These are phyloP conservation scores for Pseudopodoces humilis DNA, from an alignment of 2,113 vertebrate genomes.

Conservation along the genomic window DNA sequence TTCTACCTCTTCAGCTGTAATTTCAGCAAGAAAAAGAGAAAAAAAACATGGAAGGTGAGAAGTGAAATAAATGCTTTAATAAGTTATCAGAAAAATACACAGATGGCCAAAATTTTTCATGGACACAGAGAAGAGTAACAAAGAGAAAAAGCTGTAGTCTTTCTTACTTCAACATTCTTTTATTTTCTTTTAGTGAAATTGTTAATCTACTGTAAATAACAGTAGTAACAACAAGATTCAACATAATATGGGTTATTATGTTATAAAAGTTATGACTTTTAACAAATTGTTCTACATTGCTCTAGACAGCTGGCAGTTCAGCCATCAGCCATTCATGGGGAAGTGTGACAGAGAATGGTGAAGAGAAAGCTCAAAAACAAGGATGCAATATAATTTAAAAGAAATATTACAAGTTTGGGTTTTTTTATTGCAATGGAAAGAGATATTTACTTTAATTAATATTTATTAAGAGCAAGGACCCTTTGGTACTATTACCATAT, in stretches of 20 bases:
- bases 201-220: neutral
- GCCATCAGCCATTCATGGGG: neutral
- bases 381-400: neutral
- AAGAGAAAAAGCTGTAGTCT: neutral
- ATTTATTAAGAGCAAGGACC: neutral
- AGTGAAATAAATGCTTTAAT: constrained; percentile 26
- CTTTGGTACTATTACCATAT: neutral
- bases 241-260: neutral
- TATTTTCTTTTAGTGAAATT: neutral
- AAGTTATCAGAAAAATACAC: neutral
- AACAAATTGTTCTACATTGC: neutral
- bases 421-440: neutral
- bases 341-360: neutral
- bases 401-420: neutral
- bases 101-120: constrained; percentile 50
- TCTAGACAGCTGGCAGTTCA: neutral
- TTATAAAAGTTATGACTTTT: neutral
- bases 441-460: neutral
- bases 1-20: constrained; percentile 93
- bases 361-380: neutral
- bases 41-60: neutral
- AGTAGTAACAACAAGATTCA: neutral
- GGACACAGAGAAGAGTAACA: constrained; percentile 25
- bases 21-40: constrained; percentile 22
- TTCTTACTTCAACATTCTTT: neutral